Conservation (phyloP, 2,888 invertebrate genomes). For the Conus canariensis region DNA sequence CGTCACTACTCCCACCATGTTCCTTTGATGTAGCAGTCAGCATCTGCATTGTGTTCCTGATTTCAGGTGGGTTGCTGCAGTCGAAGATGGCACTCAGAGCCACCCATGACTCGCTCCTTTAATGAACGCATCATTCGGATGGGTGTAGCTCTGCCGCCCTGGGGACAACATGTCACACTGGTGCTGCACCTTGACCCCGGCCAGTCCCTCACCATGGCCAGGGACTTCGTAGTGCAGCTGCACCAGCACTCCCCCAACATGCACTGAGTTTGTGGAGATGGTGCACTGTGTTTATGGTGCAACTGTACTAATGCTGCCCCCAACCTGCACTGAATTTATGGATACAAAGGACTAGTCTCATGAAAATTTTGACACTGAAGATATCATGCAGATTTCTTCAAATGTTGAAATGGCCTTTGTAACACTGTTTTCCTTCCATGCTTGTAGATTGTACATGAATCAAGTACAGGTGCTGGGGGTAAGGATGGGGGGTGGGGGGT, state of each 20-base stretch:
- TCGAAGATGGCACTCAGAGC: conserved; percentile 66
- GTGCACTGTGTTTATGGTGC: neutral
- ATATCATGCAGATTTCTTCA: too few relatives aligned
- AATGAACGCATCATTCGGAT: conserved; percentile 64
- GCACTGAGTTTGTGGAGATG: conserved; percentile 46
- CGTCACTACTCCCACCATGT: too few relatives aligned
- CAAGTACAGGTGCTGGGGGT: too few relatives aligned
- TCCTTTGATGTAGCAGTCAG: too few relatives aligned
- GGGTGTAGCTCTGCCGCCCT: conserved; percentile 71
- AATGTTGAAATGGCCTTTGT: too few relatives aligned
- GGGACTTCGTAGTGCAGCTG: conserved; percentile 71
- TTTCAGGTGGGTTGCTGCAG: conserved; percentile 60
- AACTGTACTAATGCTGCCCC: neutral
- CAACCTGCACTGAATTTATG: neutral
- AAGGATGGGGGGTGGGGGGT: too few relatives aligned
- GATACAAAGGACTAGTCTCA: neutral
- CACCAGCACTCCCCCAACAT: conserved; percentile 70
- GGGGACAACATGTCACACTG: conserved; percentile 64
- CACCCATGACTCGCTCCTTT: conserved; percentile 64
- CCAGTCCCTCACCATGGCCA: conserved; percentile 69
- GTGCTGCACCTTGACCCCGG: conserved; percentile 70
- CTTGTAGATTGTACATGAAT: too few relatives aligned
- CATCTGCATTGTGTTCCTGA: too few relatives aligned
- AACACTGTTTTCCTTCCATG: too few relatives aligned
- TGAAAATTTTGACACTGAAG: too few relatives aligned